These are phyloP conservation scores for Scelioninae gen. 2 DNA, from an alignment of 2,888 invertebrate genomes.

Conservation along the genomic window DNA sequence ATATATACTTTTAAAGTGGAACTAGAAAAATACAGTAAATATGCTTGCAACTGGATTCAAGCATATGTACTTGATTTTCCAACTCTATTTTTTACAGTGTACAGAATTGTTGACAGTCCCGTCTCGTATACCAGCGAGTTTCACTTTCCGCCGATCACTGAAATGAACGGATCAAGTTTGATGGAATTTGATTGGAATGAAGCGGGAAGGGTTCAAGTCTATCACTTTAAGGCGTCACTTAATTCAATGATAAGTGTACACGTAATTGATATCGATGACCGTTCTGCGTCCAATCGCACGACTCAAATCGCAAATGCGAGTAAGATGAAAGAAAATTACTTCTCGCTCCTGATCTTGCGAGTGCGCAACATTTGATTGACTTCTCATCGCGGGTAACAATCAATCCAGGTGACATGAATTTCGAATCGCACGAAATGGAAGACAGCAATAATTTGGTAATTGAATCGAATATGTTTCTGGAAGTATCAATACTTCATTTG, in stretches of 20 bases:
- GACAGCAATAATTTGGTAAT: conserved; percentile 19
- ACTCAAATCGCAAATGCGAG: neutral
- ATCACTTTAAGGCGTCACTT: conserved; percentile 15
- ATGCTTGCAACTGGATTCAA: no score
- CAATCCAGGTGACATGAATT: neutral
- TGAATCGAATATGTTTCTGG: conserved; percentile 8
- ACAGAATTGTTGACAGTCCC: no score
- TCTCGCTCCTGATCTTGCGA: neutral
- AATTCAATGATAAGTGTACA: conserved; percentile 13
- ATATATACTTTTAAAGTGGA: no score
- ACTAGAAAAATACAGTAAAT: no score
- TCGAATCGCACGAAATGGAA: neutral
- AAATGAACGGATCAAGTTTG: conserved; percentile 23
- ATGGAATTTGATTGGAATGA: conserved; percentile 29
- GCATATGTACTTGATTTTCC: no score
- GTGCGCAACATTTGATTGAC: conserved; percentile 1
- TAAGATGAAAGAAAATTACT: conserved; percentile 1
- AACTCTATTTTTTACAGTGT: no score
- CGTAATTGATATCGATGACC: conserved; percentile 7
- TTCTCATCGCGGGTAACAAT: neutral
- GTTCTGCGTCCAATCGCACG: neutral
- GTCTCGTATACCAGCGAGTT: no score
- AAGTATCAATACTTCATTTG: conserved; percentile 48
- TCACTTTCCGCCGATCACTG: conserved; percentile 24
- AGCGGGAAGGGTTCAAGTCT: conserved; percentile 19